Conservation (phyloP, 2,113 vertebrate species). For the Triplophysa dalaica region DNA sequence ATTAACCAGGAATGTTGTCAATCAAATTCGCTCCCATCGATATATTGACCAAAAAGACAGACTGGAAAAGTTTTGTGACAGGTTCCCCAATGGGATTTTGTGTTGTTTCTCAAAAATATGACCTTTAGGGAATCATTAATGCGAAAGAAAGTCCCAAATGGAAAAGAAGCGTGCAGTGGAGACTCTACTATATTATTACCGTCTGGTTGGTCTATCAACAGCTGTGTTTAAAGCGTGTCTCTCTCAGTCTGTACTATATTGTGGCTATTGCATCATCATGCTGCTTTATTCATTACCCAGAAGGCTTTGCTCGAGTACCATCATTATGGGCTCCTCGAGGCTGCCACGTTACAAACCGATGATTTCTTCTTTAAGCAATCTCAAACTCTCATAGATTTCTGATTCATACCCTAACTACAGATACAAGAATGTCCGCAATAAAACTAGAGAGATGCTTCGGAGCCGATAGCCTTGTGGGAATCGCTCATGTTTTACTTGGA, state of each 20-base stretch:
- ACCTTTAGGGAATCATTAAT: constrained; percentile 15
- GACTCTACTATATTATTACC: constrained; percentile 42
- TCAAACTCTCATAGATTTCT: not conserved
- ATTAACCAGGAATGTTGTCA: constrained; percentile 49
- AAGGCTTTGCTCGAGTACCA: not conserved
- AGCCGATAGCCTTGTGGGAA: too few relatives aligned
- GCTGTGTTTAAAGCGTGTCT: constrained; percentile 31
- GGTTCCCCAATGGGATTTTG: constrained; percentile 12
- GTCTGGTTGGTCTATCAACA: constrained; percentile 48
- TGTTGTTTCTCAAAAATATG: not conserved
- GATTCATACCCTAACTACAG: not conserved
- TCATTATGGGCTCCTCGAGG: constrained; percentile 19
- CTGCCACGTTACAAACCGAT: constrained; percentile 20
- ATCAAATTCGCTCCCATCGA: not conserved
- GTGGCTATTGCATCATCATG: constrained; percentile 33
- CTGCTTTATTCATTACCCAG: constrained; percentile 49
- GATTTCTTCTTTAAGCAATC: not conserved
- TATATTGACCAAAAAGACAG: not conserved
- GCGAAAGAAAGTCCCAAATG: constrained; percentile 31
- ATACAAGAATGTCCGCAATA: not conserved
- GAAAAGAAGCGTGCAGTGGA: constrained; percentile 17
- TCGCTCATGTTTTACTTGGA: too few relatives aligned
- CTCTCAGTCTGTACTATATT: constrained; percentile 10
- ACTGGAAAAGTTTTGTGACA: not conserved
- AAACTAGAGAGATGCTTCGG: too few relatives aligned